Evolutionary conservation across 2,797 vertebrate species (phyloP), one percentile per base, ranked within the genome.

Genomic region (Chaetophractus vellerosus): DNA sequence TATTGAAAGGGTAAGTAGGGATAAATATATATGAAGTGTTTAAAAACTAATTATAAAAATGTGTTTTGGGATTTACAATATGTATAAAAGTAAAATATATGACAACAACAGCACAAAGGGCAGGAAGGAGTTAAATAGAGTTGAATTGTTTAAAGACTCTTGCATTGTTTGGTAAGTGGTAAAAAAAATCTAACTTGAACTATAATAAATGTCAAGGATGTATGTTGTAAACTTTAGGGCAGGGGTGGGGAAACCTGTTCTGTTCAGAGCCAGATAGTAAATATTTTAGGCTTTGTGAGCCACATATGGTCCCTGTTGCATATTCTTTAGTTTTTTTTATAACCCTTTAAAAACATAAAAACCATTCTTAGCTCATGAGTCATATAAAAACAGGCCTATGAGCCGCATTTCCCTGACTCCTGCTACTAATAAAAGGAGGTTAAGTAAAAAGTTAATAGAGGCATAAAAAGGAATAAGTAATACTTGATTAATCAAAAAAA

Each of bases 271-370:
- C 38, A 90, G 12, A 81, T 50, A 72, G 41, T 81, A 92, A 85
- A 78, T 50, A 93, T 74, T 83, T 87, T 55, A 91, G 63, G 66
- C 31, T 66, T 68, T 66, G n/a, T 66, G 38, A 55, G 23, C 1
- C 38, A 71, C 6, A 68, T 36, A 50, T 26, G 31, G 2, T 81
- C 36, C 52, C 9, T 45, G 33, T 24, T 85, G 64, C 36, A 24
- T 71, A 52, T 31, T 64, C 18, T 38, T 50, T 79, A 33, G 69
- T 57, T 57, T 52, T 74, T 38, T 81, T 36, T 6, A 79, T 7
- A 79, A 28, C n/a, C 52, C 50, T 93, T 75, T 63, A 75, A 89
- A 91, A 84, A 69, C 8, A 11, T 41, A 82, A 90, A 86, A 82
- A n/a, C 15, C 15, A 50, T 71, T 90, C 57, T 92, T 55, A 82